A percentile compares a stretch with the other conserved stretches of the same genome.
Evolutionary conservation across 2,113 vertebrate species (phyloP).

Genomic region (Vombatus ursinus): DNA sequence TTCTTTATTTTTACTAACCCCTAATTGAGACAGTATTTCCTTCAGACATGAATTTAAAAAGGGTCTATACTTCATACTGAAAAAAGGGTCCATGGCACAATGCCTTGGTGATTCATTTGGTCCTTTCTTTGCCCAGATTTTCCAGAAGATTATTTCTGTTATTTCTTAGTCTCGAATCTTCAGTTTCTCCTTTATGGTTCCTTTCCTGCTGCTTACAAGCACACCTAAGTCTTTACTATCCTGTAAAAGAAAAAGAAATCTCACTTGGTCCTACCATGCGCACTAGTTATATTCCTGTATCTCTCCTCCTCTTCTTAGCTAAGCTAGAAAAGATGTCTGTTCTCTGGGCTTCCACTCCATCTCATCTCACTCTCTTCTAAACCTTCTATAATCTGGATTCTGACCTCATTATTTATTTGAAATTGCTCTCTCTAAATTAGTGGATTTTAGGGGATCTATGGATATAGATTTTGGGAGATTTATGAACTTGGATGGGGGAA

Average conservation of each 20-base stretch:
- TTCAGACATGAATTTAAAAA: neutral
- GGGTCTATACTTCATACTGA: neutral
- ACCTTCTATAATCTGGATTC: neutral
- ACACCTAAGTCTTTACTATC: neutral
- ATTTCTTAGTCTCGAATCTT: neutral
- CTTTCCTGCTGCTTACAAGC: neutral
- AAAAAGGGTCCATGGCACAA: neutral
- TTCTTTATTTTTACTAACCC: neutral
- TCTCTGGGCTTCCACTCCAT: neutral
- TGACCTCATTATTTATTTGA: neutral
- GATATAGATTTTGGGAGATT: neutral
- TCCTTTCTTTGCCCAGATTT: neutral
- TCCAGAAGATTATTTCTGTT: neutral
- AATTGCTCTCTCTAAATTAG: neutral
- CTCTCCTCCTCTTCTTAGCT: neutral
- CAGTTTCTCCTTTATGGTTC: neutral
- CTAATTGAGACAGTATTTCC: neutral
- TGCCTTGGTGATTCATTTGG: neutral
- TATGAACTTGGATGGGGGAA: neutral
- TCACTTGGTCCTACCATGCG: neutral
- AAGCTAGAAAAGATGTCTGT: neutral
- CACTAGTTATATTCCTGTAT: neutral
- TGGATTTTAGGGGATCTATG: neutral
- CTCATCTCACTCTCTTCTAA: neutral
- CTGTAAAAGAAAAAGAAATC: neutral